These are phyloP conservation scores for Tribolium madens DNA, from an alignment of 1,140 invertebrate species.

Conservation along the genomic window DNA sequence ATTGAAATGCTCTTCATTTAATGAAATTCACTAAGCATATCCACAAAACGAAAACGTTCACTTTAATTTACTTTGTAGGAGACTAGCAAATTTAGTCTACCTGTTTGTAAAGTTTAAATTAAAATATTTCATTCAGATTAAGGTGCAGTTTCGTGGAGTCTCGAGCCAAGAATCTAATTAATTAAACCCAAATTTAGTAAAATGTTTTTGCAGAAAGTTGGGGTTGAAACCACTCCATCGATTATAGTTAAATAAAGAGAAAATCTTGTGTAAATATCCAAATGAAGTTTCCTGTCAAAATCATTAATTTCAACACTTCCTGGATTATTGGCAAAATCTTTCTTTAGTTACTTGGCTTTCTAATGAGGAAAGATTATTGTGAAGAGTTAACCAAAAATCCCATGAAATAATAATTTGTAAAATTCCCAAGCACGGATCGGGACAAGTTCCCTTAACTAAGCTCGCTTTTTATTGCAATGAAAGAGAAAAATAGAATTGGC, in stretches of 20 bases:
- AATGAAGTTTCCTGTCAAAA: not conserved
- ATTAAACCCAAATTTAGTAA: not conserved
- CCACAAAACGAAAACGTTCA: slow-evolving; percentile 45
- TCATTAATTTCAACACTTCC: not conserved
- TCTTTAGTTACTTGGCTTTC: not conserved
- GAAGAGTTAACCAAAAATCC: not conserved
- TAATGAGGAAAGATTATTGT: not conserved
- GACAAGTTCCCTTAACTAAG: slow-evolving; percentile 8
- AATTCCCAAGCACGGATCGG: not conserved
- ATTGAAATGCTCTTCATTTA: slow-evolving; percentile 38
- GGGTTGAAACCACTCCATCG: not conserved
- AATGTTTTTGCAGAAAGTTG: not conserved
- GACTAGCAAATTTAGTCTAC: slow-evolving; percentile 37
- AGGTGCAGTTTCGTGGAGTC: not conserved
- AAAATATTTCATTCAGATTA: slow-evolving; percentile 28
- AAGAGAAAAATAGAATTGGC: slow-evolving; percentile 42
- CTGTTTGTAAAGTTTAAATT: slow-evolving; percentile 46
- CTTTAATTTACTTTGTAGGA: slow-evolving; percentile 44
- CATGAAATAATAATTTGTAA: not conserved
- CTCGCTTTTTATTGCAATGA: slow-evolving; percentile 45
- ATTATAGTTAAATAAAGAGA: not conserved
- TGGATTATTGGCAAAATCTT: not conserved
- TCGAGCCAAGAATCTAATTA: too few species aligned
- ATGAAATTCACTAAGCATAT: slow-evolving; percentile 44
- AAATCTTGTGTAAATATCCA: not conserved